Conservation (phyloP, 2,797 vertebrate species). For the Pipistrellus kuhlii region DNA sequence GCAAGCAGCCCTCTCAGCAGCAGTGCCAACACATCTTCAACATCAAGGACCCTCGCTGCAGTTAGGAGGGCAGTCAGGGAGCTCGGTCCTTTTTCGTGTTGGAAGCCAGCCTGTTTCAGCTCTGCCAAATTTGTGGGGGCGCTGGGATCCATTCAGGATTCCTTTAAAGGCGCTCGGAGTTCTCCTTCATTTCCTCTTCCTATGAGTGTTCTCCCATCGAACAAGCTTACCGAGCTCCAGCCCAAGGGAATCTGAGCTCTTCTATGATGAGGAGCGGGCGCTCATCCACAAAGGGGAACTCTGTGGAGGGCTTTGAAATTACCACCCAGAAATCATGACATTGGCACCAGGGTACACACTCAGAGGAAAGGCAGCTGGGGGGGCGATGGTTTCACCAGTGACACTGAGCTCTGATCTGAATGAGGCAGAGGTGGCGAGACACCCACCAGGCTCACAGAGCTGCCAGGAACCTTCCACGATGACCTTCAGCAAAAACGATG, state of each 20-base stretch:
- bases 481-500: background rate
- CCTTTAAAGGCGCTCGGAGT: background rate
- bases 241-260: constrained; percentile 34
- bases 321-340: background rate
- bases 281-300: background rate
- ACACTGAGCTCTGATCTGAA: constrained; percentile 30
- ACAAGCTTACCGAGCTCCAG: background rate
- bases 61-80: background rate
- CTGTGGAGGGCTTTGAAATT: background rate
- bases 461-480: no score
- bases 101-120: background rate
- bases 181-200: constrained; percentile 7
- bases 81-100: background rate
- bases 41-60: background rate
- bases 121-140: background rate
- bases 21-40: background rate
- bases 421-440: background rate
- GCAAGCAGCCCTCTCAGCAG: background rate
- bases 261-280: background rate
- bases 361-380: background rate
- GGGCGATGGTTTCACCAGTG: constrained; percentile 26
- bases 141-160: background rate
- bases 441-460: no score
- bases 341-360: background rate
- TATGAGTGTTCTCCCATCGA: background rate